Evolutionary conservation across 2,888 invertebrate genomes (phyloP), one percentile per base, ranked within the genome.

Genomic region (Cryptosula pallasiana): DNA sequence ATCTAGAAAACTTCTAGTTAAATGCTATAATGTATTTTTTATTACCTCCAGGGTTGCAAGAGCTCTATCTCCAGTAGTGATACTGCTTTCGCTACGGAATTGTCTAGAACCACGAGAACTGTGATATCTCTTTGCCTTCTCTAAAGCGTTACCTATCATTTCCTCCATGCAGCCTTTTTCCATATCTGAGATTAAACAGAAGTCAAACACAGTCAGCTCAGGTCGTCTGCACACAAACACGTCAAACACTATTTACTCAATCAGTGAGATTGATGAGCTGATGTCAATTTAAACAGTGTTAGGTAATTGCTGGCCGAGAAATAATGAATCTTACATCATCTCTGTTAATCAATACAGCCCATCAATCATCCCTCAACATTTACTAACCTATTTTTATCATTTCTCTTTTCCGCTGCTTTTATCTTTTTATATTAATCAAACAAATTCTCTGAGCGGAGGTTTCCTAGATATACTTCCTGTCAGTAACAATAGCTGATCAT

Each of bases 151-250:
- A 9, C 63, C 63, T 32, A 63, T 9, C 63, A 63, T 63, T 63
- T 63, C 63, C 32, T 63, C 63, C 32, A 63, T 32, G 27, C 63
- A 63, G 63, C 63, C 63, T 34, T 63, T 63, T 32, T 63, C 63
- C 63, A 63, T 63, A 32, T 29, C 63, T 63, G 13, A 32, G 16
- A 55, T 20, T 5, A 23, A 55, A 55, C 16, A 23, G 55, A 45
- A 45, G 20, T 16, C 25, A 25, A 57, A 57, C 23, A 9, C 57
- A 57, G 25, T 20, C 45, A 45, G 9, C 20, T n/a, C n/a, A n/a
- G n/a, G n/a, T n/a, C n/a, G n/a, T n/a, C n/a, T n/a, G n/a, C n/a
- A n/a, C n/a, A n/a, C n/a, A n/a, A n/a, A n/a, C n/a, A n/a, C n/a
- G n/a, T n/a, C n/a, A n/a, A n/a, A n/a, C n/a, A n/a, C n/a, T n/a